Conservation (phyloP, 2,113 vertebrate genomes). For the Lichenostomus cassidix region DNA sequence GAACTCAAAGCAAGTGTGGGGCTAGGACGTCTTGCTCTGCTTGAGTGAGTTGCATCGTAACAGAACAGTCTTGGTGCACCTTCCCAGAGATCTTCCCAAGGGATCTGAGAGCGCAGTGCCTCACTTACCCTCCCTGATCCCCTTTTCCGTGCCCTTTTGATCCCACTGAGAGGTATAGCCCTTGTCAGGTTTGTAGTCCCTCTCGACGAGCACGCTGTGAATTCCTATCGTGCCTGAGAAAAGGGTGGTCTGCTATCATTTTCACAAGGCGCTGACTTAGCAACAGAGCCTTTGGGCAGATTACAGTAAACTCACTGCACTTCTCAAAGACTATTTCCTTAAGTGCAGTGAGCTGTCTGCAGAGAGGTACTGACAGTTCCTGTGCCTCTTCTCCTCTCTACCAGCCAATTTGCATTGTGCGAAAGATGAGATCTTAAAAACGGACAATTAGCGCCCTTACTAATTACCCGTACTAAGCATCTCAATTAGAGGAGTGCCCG, state of each 20-base stretch:
- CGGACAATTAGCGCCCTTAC: not conserved
- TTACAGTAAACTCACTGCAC: not conserved
- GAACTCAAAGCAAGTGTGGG: not conserved
- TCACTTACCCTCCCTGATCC: not conserved
- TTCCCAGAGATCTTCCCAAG: not conserved
- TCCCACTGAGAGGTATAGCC: not conserved
- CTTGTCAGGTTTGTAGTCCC: not conserved
- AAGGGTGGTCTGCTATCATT: not conserved
- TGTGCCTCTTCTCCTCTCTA: not conserved
- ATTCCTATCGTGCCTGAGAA: not conserved
- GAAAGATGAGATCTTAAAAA: conserved; percentile 37
- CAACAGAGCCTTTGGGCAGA: not conserved
- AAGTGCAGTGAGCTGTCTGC: not conserved
- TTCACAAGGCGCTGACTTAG: not conserved
- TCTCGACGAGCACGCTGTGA: not conserved
- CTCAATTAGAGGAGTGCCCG: conserved; percentile 7
- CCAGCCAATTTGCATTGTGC: not conserved
- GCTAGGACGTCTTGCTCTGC: not conserved
- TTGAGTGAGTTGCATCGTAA: not conserved
- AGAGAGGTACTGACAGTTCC: not conserved
- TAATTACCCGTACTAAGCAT: conserved; percentile 2
- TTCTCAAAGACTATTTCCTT: conserved; percentile 3
- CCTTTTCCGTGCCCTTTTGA: not conserved
- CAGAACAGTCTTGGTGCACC: not conserved
- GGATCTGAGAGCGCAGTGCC: not conserved